Percentiles rank a stretch among this genome's conserved stretches.
Evolutionary conservation across 2,797 vertebrate species (phyloP).

Genomic region (Petrocephalus sullivani): DNA sequence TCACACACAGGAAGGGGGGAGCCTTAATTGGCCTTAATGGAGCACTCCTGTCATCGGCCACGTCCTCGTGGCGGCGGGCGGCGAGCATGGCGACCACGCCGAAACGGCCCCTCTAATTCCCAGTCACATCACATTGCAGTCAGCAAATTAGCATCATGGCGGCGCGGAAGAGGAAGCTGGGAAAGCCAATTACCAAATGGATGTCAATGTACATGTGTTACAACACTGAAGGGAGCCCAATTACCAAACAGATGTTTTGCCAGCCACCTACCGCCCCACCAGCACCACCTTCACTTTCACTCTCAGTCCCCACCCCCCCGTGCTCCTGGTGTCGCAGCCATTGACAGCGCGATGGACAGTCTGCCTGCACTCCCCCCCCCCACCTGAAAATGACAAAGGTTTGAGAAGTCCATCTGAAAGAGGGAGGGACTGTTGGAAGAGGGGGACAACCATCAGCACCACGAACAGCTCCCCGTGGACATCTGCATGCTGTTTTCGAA

Average conservation of each 20-base stretch:
- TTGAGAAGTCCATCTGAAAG: conserved; percentile 4
- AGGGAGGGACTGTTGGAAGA: neutral
- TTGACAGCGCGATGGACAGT: conserved; percentile 2
- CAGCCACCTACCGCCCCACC: conserved; percentile 39
- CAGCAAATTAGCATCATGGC: conserved; percentile 57
- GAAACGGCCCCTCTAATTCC: neutral
- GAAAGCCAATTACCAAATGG: conserved; percentile 71
- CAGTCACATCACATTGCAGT: neutral
- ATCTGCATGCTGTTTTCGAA: conserved; percentile 25
- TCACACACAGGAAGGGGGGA: neutral
- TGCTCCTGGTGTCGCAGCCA: neutral
- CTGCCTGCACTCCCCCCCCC: neutral
- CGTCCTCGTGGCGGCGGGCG: neutral
- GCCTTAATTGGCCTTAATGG: neutral
- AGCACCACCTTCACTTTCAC: conserved; percentile 24
- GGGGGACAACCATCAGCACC: neutral
- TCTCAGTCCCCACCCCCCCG: conserved; percentile 18
- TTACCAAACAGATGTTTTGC: conserved; percentile 69
- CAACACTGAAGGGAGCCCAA: conserved; percentile 68
- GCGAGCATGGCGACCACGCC: neutral
- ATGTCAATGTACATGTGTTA: conserved; percentile 67
- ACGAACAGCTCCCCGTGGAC: conserved; percentile 12
- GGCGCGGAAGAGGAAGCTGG: conserved; percentile 57
- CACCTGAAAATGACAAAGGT: neutral
- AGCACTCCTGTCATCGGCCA: neutral